Percentiles rank a stretch among this genome's conserved stretches.
phyloP scores from a whole-genome alignment of 64 coral and sea anemone species.

The Montipora efflorescens region DNA sequence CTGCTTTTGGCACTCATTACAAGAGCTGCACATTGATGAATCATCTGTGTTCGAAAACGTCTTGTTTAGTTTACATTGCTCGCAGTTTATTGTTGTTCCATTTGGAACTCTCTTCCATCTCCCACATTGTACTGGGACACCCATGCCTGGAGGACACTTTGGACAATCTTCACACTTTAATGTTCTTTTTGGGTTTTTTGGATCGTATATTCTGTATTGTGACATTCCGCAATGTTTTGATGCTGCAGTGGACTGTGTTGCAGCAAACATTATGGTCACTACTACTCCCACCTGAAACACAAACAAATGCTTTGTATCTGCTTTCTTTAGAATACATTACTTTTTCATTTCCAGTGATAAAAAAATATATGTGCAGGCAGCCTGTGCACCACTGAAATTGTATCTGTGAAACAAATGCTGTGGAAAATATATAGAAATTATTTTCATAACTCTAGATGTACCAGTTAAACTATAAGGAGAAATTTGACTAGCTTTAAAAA shows the following conservation, averaged over 20 bases:
- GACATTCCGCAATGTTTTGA: not conserved
- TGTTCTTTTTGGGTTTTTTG: not conserved
- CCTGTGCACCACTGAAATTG: no score
- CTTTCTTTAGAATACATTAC: no score
- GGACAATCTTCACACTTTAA: not conserved
- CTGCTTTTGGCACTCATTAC: not conserved
- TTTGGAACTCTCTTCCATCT: not conserved
- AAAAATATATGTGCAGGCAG: no score
- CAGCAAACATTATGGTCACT: no score
- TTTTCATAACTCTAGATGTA: no score
- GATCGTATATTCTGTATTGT: not conserved
- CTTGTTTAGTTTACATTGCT: not conserved
- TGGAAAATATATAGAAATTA: no score
- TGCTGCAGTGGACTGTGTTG: not conserved
- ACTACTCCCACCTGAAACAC: not conserved
- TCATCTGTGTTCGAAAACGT: conserved; percentile 3
- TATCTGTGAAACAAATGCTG: no score
- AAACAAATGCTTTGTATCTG: no score
- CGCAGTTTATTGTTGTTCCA: not conserved
- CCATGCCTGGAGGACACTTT: conserved; percentile 15
- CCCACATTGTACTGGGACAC: conserved; percentile 10
- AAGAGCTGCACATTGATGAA: not conserved
- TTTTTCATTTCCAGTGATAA: no score
- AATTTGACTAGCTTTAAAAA: no score
- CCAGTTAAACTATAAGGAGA: no score